Conservation (phyloP, 1,140 invertebrate genomes). For the Orius insidiosus region DNA sequence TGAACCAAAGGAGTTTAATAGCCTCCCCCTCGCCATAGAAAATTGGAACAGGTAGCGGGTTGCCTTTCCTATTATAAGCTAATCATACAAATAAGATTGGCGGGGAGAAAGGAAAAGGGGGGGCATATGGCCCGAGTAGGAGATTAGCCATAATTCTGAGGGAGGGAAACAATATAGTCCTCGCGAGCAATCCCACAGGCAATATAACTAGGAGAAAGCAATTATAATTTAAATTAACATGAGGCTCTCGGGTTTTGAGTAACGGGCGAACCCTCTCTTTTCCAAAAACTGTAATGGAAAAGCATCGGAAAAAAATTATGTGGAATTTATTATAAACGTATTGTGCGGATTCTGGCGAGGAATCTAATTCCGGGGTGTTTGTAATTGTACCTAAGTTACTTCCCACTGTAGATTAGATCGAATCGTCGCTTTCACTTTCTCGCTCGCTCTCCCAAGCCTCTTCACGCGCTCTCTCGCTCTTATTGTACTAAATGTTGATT, state of each 20-base stretch:
- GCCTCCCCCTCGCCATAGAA: not conserved
- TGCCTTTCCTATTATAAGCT: conserved; percentile 12
- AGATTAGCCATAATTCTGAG: conserved; percentile 11
- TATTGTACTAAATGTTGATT: conserved; percentile 16
- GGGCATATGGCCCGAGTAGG: not conserved
- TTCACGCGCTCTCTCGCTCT: conserved; percentile 7
- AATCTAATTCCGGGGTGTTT: conserved; percentile 6
- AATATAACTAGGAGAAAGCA: conserved; percentile 12
- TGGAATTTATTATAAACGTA: conserved; percentile 12
- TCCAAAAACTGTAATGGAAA: conserved; percentile 10
- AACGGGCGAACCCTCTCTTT: not conserved
- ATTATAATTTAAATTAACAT: conserved; percentile 13
- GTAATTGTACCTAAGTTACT: conserved; percentile 3
- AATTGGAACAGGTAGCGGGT: conserved; percentile 7
- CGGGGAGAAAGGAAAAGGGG: not conserved
- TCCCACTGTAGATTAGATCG: conserved; percentile 5
- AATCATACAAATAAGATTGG: conserved; percentile 12
- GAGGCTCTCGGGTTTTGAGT: conserved; percentile 10
- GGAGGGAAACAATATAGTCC: conserved; percentile 8
- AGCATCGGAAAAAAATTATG: conserved; percentile 12
- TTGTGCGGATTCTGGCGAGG: not conserved
- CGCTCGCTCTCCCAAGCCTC: not conserved
- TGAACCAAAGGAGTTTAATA: conserved; percentile 9
- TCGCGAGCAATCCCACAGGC: conserved; percentile 10
- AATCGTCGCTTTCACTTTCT: not conserved